phyloP scores from a whole-genome alignment of 2,888 invertebrate species.

The Ophion slaviceki region DNA sequence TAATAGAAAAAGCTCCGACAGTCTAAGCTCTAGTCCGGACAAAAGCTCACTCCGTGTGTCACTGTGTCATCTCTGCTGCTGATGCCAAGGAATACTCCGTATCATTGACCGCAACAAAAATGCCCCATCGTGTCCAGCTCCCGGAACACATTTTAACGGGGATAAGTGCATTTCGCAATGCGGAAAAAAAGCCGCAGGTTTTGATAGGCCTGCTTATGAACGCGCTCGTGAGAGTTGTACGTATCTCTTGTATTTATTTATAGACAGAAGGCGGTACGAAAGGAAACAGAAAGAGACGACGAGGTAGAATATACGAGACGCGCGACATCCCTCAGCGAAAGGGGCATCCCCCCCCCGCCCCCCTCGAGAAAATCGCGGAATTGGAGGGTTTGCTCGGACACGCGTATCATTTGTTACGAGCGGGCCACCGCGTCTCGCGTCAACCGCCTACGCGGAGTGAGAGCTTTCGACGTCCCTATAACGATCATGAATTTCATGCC shows the following conservation, averaged over 20 bases:
- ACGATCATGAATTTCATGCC: constrained; percentile 64
- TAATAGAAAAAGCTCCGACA: no score
- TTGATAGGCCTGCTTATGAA: constrained; percentile 71
- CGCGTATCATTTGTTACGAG: constrained; percentile 74
- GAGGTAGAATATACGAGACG: constrained; percentile 23
- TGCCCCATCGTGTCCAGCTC: no score
- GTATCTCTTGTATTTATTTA: constrained; percentile 64
- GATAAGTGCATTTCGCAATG: no score
- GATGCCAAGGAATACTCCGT: no score
- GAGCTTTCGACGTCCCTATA: constrained; percentile 54
- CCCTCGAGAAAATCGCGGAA: constrained; percentile 49
- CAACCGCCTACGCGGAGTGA: constrained; percentile 48
- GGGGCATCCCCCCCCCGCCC: constrained; percentile 42
- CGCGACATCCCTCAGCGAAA: constrained; percentile 12
- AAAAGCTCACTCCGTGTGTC: no score
- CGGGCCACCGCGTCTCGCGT: constrained; percentile 60
- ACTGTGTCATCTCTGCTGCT: no score
- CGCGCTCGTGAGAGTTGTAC: constrained; percentile 70
- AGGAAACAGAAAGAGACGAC: constrained; percentile 15
- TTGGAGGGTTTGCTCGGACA: constrained; percentile 70
- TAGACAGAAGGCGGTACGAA: constrained; percentile 58
- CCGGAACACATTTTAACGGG: no score
- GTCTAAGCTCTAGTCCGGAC: no score
- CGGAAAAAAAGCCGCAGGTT: no score
- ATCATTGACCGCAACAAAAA: no score